Percentiles rank a stretch among this genome's conserved stretches.
Conservation (phyloP, 1,140 invertebrate genomes). For the Steinernema feltiae region DNA sequence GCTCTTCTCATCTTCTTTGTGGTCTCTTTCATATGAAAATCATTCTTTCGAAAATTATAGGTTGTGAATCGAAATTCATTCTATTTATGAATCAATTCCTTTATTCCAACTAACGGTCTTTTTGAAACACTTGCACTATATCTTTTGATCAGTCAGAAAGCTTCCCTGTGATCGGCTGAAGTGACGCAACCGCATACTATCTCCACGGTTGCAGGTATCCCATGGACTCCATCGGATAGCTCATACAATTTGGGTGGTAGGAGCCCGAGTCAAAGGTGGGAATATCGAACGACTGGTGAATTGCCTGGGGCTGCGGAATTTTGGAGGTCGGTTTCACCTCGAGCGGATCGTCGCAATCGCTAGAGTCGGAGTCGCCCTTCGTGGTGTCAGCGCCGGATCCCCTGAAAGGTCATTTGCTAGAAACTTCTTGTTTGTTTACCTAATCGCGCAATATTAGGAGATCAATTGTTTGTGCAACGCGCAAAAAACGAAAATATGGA, state of each 20-base stretch:
- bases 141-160: too few relatives aligned
- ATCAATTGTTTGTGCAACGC: conserved; percentile 3
- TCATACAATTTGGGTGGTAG: background rate
- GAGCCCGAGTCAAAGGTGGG: background rate
- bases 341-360: background rate
- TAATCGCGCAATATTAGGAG: conserved; percentile 5
- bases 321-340: background rate
- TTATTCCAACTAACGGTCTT: too few relatives aligned
- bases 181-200: too few relatives aligned
- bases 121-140: too few relatives aligned
- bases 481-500: background rate
- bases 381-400: background rate
- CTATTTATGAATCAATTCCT: too few relatives aligned
- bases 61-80: too few relatives aligned
- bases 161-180: too few relatives aligned
- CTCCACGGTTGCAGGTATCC: background rate
- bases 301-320: background rate
- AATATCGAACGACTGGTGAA: background rate
- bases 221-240: background rate
- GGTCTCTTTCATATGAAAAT: too few relatives aligned
- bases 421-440: background rate
- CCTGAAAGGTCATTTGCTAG: background rate
- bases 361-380: conserved; percentile 1
- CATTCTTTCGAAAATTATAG: too few relatives aligned
- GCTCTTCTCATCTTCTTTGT: too few relatives aligned